phyloP scores from a whole-genome alignment of 2,888 invertebrate genomes.

The Nasonovia ribisnigri region DNA sequence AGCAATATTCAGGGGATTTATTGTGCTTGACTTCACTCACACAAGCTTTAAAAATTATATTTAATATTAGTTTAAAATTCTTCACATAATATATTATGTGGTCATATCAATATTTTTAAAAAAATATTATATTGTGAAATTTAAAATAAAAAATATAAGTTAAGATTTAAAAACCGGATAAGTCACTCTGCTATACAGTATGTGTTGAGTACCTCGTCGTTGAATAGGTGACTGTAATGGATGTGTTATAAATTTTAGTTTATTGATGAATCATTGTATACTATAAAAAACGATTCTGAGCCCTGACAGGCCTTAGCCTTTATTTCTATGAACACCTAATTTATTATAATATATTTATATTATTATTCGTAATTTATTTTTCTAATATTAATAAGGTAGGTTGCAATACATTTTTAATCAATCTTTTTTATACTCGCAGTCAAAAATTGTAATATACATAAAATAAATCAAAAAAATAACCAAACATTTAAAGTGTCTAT shows the following conservation, averaged over 20 bases:
- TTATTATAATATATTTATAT: constrained; percentile 1
- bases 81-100: background rate
- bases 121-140: background rate
- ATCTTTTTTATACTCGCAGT: background rate
- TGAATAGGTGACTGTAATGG: background rate
- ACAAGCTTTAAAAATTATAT: background rate
- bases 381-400: background rate
- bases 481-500: background rate
- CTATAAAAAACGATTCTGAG: background rate
- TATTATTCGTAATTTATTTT: background rate
- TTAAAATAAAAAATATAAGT: background rate
- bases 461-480: background rate
- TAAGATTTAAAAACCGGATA: background rate
- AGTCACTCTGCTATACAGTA: background rate
- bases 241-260: background rate
- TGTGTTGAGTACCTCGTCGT: background rate
- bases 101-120: background rate
- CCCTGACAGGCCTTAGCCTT: background rate
- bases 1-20: background rate
- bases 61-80: background rate
- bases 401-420: background rate
- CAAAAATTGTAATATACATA: background rate
- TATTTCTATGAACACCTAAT: background rate
- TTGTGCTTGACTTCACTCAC: background rate
- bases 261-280: background rate